Evolutionary conservation across 2,113 vertebrate species (phyloP).

Genomic region (Brachyhypopomus occidentalis): DNA sequence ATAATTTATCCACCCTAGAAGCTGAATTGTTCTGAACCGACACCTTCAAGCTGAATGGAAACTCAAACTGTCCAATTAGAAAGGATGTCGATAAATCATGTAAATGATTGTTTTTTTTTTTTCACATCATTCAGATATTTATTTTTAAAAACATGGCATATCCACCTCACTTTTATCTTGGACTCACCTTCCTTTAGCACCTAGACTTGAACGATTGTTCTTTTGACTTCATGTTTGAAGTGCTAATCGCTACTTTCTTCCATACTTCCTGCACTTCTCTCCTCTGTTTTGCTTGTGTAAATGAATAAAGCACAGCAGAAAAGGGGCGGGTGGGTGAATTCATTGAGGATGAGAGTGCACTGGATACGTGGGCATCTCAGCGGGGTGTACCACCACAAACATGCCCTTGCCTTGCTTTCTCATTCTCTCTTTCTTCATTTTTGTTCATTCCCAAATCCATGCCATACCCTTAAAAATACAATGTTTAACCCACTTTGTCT

Average conservation of each 20-base stretch:
- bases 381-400: conserved; percentile 46
- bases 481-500: conserved; percentile 4
- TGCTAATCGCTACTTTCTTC: conserved; percentile 50
- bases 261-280: conserved; percentile 44
- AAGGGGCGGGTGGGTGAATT: not conserved
- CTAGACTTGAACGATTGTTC: conserved; percentile 20
- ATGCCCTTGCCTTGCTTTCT: not conserved
- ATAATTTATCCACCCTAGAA: too few relatives aligned
- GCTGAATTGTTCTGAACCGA: too few relatives aligned
- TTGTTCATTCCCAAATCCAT: not conserved
- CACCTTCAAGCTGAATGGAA: too few relatives aligned
- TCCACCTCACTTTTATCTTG: conserved; percentile 23
- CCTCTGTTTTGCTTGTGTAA: conserved; percentile 48
- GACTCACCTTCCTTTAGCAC: conserved; percentile 33
- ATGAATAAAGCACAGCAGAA: conserved; percentile 29
- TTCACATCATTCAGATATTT: not conserved
- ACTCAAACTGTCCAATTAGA: too few relatives aligned
- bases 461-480: conserved; percentile 32
- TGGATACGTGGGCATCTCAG: conserved; percentile 40
- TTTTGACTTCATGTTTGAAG: conserved; percentile 46
- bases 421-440: not conserved
- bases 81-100: not conserved
- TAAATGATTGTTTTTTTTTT: not conserved
- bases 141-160: conserved; percentile 26
- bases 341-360: conserved; percentile 4